These are phyloP conservation scores for Eristalis arbustorum DNA, from an alignment of 2,888 invertebrate species.

Conservation along the genomic window DNA sequence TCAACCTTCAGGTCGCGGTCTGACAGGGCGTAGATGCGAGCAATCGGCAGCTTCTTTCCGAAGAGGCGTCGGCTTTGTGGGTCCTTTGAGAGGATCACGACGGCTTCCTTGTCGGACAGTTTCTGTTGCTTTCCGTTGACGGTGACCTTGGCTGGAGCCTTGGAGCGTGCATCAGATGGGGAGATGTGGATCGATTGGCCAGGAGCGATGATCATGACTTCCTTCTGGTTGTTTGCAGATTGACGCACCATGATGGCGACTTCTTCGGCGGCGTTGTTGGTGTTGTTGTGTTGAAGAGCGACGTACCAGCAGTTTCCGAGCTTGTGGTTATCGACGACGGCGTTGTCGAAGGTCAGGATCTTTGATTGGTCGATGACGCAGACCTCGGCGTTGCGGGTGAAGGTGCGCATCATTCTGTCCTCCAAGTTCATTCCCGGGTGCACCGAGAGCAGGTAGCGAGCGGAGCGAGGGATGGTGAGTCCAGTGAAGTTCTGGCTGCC, in stretches of 20 bases:
- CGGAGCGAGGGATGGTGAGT: conserved; percentile 79
- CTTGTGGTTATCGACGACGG: conserved; percentile 82
- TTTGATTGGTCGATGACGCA: conserved; percentile 84
- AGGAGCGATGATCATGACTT: conserved; percentile 80
- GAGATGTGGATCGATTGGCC: conserved; percentile 73
- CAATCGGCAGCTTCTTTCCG: conserved; percentile 74
- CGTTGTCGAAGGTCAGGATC: conserved; percentile 85
- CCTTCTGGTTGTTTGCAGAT: conserved; percentile 73
- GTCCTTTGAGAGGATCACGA: conserved; percentile 77
- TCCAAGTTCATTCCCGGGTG: conserved; percentile 79
- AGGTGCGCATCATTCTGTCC: conserved; percentile 77
- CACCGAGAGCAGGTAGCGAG: conserved; percentile 79
- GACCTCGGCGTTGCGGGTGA: conserved; percentile 72
- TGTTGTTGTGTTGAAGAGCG: conserved; percentile 81
- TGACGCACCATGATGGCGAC: conserved; percentile 79
- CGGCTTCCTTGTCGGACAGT: conserved; percentile 74
- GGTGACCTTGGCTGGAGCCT: conserved; percentile 76
- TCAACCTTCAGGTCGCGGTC: conserved; percentile 82
- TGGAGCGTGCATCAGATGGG: conserved; percentile 67
- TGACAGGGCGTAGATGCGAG: conserved; percentile 80
- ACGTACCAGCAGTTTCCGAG: conserved; percentile 84
- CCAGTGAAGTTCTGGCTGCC: conserved; percentile 79
- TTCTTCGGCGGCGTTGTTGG: conserved; percentile 74
- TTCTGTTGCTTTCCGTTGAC: conserved; percentile 75
- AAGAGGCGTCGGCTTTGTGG: conserved; percentile 32